Base-by-base conservation (phyloP, 2,797 vertebrate genomes). In the Sebastes iracundus region DNA sequence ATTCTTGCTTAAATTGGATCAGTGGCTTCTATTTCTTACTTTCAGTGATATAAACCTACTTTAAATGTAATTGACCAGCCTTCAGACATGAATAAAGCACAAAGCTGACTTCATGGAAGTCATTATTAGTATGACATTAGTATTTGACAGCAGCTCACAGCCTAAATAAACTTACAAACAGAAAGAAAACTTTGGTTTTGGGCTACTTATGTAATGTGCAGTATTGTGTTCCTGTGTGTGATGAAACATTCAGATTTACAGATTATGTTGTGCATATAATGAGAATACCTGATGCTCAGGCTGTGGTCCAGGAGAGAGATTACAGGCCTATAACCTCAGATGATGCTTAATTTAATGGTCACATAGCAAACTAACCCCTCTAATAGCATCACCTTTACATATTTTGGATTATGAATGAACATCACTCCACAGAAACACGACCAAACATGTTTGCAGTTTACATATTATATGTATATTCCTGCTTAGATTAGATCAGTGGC, bases 241-340 rank as follows among this genome's bases (percentile, higher is more conserved):
- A 46, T 69, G 53, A 63, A 33, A 33, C 32, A 76, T 53, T 65
- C 2, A 38, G 35, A 78, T 11, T 22, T 53, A 65, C 4, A 38
- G 35, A 80, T 11, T 32, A 1, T 46, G 14, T 46, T 46, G 3
- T 38, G 35, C 81, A 23, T 25, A 77, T 75, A 72, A 80, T 74
- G 66, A 72, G 75, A 82, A 87, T 80, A 84, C 85, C 80, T 86
- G 77, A 64, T 79, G 78, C 49, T 79, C 49, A 53, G 67, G 71
- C 72, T 67, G 49, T 18, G 62, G 63, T 90, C 38, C 61, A 32
- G 63, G 46, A 63, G 6, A 56, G 28, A 70, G 30, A 32, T 32
- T 20, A 80, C 72, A 79, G 72, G 77, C 76, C 81, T 62, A 2
- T 25, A 38, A 49, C 32, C 58, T 52, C 28, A 52, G 5, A 38